Conservation (phyloP, 2,888 invertebrate species). For the Polydrusus cervinus region DNA sequence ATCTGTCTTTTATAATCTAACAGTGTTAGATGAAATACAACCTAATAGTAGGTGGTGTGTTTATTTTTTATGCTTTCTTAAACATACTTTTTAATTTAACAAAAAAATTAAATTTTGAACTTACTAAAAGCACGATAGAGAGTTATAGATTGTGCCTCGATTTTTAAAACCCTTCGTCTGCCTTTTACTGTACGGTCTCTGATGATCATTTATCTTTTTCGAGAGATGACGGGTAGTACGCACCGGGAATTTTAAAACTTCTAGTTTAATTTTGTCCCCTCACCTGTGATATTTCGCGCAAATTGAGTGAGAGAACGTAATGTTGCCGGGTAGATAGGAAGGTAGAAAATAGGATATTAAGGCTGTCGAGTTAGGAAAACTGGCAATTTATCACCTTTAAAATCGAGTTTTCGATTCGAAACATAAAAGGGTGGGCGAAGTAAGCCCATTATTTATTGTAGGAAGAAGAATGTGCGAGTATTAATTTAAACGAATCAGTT, state of each 20-base stretch:
- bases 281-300: constrained; percentile 51
- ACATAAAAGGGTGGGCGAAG: constrained; percentile 37
- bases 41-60: too few species aligned
- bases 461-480: constrained; percentile 3
- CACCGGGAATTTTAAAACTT: constrained; percentile 55
- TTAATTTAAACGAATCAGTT: background rate
- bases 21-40: too few species aligned
- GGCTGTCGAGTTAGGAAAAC: constrained; percentile 54
- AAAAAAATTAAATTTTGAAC: background rate
- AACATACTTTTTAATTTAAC: background rate
- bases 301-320: constrained; percentile 53
- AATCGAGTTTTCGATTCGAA: constrained; percentile 42
- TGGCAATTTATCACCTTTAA: constrained; percentile 54
- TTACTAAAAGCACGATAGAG: too few species aligned
- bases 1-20: too few species aligned
- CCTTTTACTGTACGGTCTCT: constrained; percentile 28
- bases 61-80: too few species aligned
- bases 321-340: constrained; percentile 48
- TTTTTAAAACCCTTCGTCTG: constrained; percentile 36
- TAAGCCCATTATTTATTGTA: constrained; percentile 33
- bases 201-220: constrained; percentile 53
- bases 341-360: constrained; percentile 55
- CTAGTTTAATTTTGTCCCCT: constrained; percentile 54
- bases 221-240: constrained; percentile 48
- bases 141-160: constrained; percentile 3